A percentile compares a stretch with the other conserved stretches of the same genome.
phyloP scores from a whole-genome alignment of 2,113 vertebrate species.

The Oryzias javanicus region DNA sequence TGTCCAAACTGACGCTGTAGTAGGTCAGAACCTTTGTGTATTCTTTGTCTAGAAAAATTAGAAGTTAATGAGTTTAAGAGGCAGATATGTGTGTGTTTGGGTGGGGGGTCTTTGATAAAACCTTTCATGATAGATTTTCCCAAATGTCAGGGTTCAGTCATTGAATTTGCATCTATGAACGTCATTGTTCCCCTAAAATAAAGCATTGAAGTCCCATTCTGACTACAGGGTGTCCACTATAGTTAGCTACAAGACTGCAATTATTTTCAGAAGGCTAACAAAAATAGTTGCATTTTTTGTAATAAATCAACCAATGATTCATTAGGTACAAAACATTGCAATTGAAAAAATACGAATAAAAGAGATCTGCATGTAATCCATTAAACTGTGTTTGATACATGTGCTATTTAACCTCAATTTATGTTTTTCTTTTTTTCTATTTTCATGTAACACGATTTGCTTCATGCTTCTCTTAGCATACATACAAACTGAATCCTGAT shows the following conservation, averaged over 20 bases:
- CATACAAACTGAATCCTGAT: constrained; percentile 67
- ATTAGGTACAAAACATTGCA: constrained; percentile 12
- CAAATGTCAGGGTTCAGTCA: constrained; percentile 7
- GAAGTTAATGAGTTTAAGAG: constrained; percentile 40
- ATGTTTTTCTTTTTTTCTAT: constrained; percentile 47
- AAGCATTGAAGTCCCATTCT: no score
- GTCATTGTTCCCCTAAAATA: constrained; percentile 7
- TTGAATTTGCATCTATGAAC: constrained; percentile 10
- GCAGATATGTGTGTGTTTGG: not conserved
- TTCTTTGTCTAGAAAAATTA: constrained; percentile 41
- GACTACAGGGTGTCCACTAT: not conserved
- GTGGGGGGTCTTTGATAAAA: not conserved
- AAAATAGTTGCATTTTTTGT: no score
- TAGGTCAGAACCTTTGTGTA: constrained; percentile 35
- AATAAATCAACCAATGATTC: not conserved
- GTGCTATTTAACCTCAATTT: constrained; percentile 55
- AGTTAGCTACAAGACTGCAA: constrained; percentile 13
- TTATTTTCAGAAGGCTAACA: not conserved
- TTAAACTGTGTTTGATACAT: constrained; percentile 51
- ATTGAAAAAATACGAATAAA: constrained; percentile 8
- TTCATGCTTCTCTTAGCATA: constrained; percentile 51
- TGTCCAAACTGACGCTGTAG: constrained; percentile 31
- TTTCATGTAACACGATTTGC: constrained; percentile 60
- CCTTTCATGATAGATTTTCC: constrained; percentile 7
- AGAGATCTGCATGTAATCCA: constrained; percentile 44